These are phyloP conservation scores for Chamaetylas fuelleborni DNA, from an alignment of 2,113 vertebrate species.

Conservation along the genomic window DNA sequence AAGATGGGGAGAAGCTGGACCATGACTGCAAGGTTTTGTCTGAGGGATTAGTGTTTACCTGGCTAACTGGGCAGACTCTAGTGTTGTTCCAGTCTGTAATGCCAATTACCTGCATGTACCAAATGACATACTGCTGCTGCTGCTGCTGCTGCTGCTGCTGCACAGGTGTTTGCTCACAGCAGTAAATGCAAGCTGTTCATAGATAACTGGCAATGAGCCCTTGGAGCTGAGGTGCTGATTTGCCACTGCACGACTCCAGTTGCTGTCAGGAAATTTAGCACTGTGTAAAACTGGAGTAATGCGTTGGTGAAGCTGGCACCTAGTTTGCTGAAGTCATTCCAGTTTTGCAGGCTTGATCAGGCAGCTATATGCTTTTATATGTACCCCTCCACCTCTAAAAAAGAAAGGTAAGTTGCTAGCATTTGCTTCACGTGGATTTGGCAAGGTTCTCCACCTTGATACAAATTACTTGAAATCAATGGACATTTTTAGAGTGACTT, in stretches of 20 bases:
- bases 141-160: not conserved
- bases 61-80: not conserved
- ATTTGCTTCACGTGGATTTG: not conserved
- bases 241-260: conserved; percentile 13
- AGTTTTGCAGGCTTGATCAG: not conserved
- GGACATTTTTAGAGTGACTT: not conserved
- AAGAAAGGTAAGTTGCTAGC: not conserved
- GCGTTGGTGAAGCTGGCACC: not conserved
- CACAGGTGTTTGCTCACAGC: conserved; percentile 37
- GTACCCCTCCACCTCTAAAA: not conserved
- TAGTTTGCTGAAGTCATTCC: not conserved
- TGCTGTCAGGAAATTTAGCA: conserved; percentile 7
- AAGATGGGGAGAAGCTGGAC: conserved; percentile 49
- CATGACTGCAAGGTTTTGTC: not conserved
- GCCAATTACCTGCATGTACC: conserved; percentile 50
- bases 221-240: not conserved
- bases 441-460: not conserved
- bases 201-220: not conserved
- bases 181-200: not conserved
- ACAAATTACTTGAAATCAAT: not conserved
- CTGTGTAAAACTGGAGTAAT: conserved; percentile 14
- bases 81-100: not conserved
- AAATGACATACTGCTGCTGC: not conserved
- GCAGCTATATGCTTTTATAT: not conserved
- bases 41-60: not conserved